phyloP scores from a whole-genome alignment of 2,797 vertebrate species.

The Cyprinella venusta region DNA sequence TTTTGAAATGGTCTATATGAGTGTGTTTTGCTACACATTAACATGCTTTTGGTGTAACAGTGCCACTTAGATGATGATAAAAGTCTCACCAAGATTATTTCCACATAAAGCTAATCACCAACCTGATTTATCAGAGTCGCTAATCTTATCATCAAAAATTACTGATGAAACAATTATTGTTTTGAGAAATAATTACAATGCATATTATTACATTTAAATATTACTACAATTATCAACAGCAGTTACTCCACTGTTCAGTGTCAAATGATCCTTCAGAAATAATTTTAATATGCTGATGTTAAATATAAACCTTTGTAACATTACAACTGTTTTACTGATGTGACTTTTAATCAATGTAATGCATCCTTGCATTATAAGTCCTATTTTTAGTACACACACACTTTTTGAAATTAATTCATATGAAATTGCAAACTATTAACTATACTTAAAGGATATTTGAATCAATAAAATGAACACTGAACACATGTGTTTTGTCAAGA shows the following conservation, averaged over 20 bases:
- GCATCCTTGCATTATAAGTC: background rate
- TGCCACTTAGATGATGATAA: constrained; percentile 64
- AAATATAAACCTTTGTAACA: background rate
- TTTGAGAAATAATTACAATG: background rate
- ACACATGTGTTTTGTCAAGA: constrained; percentile 83
- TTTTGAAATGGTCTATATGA: too few species aligned
- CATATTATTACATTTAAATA: background rate
- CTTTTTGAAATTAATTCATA: background rate
- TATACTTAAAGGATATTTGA: background rate
- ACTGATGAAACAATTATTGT: background rate
- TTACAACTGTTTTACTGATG: background rate
- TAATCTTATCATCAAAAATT: constrained; percentile 51
- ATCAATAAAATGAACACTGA: background rate
- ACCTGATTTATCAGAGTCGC: constrained; percentile 84
- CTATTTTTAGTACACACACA: background rate
- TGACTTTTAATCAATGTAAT: background rate
- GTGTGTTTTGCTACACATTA: constrained; percentile 69
- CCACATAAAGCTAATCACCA: constrained; percentile 83
- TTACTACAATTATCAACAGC: background rate
- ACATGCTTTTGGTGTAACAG: constrained; percentile 78
- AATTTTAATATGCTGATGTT: too few species aligned
- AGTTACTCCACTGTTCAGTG: background rate
- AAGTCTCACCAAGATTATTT: constrained; percentile 79
- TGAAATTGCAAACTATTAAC: background rate
- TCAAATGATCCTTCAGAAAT: background rate